phyloP scores from a whole-genome alignment of 2,888 invertebrate species.

The Mythimna pallens region DNA sequence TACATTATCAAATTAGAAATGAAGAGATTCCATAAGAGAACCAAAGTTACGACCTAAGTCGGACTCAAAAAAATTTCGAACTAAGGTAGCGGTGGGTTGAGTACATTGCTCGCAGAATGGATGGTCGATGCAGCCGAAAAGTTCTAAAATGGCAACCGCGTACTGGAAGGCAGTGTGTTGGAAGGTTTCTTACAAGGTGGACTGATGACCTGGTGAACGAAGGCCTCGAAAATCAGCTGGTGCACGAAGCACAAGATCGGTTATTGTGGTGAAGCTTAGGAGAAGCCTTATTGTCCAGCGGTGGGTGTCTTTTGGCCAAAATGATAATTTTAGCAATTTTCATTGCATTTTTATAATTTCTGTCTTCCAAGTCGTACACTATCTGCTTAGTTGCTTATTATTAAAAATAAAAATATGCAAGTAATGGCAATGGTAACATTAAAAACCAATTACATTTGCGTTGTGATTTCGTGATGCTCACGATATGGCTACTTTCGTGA shows the following conservation, averaged over 20 bases:
- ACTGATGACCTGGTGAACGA: conserved; percentile 4
- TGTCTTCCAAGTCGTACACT: not conserved
- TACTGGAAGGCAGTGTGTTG: not conserved
- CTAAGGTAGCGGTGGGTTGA: not conserved
- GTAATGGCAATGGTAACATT: not conserved
- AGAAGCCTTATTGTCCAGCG: not conserved
- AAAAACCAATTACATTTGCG: conserved; percentile 34
- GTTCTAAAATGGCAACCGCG: no score
- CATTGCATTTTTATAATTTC: not conserved
- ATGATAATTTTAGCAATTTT: not conserved
- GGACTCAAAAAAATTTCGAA: not conserved
- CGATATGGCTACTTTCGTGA: conserved; percentile 63
- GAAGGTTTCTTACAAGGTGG: not conserved
- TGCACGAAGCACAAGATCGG: no score
- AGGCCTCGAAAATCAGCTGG: not conserved
- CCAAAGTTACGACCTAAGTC: not conserved
- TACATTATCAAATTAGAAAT: not conserved
- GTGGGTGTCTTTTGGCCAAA: not conserved
- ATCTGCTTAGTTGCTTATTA: not conserved
- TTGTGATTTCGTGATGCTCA: conserved; percentile 34
- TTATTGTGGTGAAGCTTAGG: not conserved
- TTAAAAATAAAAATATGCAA: not conserved
- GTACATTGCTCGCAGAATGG: not conserved
- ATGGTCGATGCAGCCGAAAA: not conserved
- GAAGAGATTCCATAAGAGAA: not conserved